Evolutionary conservation across 1,140 invertebrate genomes (phyloP), one percentile per base, ranked within the genome.

Genomic region (Drosophila saltans): DNA sequence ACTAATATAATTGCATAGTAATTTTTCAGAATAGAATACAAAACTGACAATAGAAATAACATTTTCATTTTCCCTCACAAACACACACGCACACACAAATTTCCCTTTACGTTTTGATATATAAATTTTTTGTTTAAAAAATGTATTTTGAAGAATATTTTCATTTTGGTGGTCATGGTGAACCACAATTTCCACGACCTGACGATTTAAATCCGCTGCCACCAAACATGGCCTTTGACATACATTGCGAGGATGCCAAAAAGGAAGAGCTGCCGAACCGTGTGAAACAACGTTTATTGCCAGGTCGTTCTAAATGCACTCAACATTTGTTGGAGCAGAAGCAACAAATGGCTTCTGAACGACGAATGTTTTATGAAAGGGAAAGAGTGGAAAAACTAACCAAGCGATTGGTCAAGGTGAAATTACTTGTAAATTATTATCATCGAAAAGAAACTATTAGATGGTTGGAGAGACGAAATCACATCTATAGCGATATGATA

Each of bases 401-500:
- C 0, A 10, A 28, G 0, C 41, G 39, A 3, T 26, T 40, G 58
- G 63, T 24, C 3, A 9, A 57, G 1, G 78, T 72, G 61, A 59
- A 57, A 7, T 56, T 48, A 8, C 2, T 56, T 36, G 45, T 39
- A 1, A 48, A 52, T 0, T 43, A 40, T 0, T 43, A 43, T 41
- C 64, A 66, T 0, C 41, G 6, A 21, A 62, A 5, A 0, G 10
- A 36, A 7, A 43, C 30, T 21, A 3, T 5, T 2, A 43, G 33
- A 7, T 59, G 64, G 63, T 5, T 36, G 6, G 9, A 48, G 30
- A 26, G 6, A 24, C 26, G 16, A 5, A 30, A 58, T 2, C 71
- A 68, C 24, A 45, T 64, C 0, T 33, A 7, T 6, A 57, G 28
- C 2, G 81, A 85, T 6, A 81, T 85, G 81, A 24, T 56, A 24